Conservation (phyloP, 1,140 invertebrate species). For the Holotrichia oblita region DNA sequence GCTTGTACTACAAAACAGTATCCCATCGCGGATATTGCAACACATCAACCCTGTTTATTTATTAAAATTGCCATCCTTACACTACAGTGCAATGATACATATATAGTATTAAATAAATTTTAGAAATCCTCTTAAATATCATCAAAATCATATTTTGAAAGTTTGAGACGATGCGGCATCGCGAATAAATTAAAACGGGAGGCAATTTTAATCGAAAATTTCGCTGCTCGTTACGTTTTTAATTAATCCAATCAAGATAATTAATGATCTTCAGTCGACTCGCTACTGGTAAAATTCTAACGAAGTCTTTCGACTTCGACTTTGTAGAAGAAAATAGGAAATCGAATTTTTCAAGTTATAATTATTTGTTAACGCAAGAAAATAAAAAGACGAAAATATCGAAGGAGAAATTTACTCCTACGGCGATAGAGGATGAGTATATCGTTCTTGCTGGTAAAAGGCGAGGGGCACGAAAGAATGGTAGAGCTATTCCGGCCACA, state of each 20-base stretch:
- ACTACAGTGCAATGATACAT: no score
- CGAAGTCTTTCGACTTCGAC: constrained; percentile 21
- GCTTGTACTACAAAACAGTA: neutral
- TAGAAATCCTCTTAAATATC: no score
- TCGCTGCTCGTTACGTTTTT: constrained; percentile 21
- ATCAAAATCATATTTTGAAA: constrained; percentile 16
- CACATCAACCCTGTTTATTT: neutral
- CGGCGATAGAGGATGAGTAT: no score
- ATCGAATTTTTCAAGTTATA: constrained; percentile 15
- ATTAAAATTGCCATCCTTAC: no score
- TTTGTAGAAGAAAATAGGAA: neutral
- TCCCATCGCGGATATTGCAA: neutral
- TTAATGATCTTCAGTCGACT: constrained; percentile 16
- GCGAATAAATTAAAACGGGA: constrained; percentile 15
- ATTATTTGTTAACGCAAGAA: no score
- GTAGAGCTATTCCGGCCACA: no score
- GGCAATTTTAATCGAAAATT: constrained; percentile 21
- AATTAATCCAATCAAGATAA: constrained; percentile 33
- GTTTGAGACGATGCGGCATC: neutral
- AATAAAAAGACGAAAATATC: no score
- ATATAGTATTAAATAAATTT: no score
- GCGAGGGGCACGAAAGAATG: no score
- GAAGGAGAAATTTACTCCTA: no score
- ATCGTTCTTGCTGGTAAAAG: no score
- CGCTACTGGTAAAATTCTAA: neutral